Percentiles rank a stretch among this genome's conserved stretches.
Evolutionary conservation across 2,888 invertebrate species (phyloP).

Genomic region (Parascotia fuliginaria): DNA sequence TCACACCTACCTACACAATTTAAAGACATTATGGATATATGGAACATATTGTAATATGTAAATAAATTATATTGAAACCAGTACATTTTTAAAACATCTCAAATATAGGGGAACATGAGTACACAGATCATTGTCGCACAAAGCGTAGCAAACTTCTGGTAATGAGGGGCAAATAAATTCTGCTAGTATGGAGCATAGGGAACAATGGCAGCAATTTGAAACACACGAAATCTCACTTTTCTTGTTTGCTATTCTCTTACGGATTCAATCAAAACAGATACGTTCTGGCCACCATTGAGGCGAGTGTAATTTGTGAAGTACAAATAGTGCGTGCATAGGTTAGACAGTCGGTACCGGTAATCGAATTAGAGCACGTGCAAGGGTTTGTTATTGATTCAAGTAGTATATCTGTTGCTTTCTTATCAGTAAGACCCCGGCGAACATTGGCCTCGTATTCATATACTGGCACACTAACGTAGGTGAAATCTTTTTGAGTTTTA

Average conservation of each 20-base stretch:
- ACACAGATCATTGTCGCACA: constrained; percentile 6
- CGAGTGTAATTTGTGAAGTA: background rate
- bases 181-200: background rate
- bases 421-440: no score
- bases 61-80: no score
- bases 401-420: background rate
- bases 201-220: background rate
- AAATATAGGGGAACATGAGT: background rate
- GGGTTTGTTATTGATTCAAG: background rate
- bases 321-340: background rate
- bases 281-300: background rate
- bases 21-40: no score
- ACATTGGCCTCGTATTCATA: no score
- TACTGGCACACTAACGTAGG: no score
- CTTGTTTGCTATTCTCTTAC: constrained; percentile 10
- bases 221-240: background rate
- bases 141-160: background rate
- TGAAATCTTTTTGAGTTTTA: no score
- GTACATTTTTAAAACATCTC: no score
- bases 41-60: no score
- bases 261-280: constrained; percentile 4
- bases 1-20: no score
- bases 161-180: constrained; percentile 2
- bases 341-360: background rate
- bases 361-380: background rate